Conservation (phyloP, 1,140 invertebrate genomes). For the Brachionus asplanchnoidis region DNA sequence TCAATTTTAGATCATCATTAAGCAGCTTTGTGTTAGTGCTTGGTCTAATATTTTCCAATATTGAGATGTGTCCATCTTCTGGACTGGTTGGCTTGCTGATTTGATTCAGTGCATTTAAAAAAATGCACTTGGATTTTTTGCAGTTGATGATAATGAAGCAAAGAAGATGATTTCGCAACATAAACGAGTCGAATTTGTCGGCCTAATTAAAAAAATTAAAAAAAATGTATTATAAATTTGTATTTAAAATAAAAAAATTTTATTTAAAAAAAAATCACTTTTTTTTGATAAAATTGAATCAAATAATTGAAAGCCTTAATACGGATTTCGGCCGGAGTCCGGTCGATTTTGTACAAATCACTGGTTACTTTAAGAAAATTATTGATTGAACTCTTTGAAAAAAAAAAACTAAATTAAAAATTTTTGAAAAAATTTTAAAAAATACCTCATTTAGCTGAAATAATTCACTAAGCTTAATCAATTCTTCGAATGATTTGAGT, state of each 20-base stretch:
- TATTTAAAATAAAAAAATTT: not conserved
- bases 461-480: conserved; percentile 3
- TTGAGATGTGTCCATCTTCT: not conserved
- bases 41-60: not conserved
- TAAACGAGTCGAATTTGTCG: conserved; percentile 32
- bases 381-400: not conserved
- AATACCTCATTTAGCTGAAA: conserved; percentile 4
- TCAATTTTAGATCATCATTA: not conserved
- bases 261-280: not conserved
- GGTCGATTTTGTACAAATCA: conserved; percentile 32
- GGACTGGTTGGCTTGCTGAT: not conserved
- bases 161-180: conserved; percentile 8
- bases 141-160: conserved; percentile 16
- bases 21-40: not conserved
- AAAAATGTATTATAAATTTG: too few relatives aligned
- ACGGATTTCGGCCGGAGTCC: not conserved
- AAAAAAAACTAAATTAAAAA: not conserved
- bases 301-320: conserved; percentile 11
- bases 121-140: not conserved
- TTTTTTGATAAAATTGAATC: conserved; percentile 35
- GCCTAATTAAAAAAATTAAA: not conserved
- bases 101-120: not conserved
- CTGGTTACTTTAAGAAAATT: not conserved
- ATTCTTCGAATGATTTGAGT: conserved; percentile 15
- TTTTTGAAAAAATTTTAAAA: not conserved